These are phyloP conservation scores for Ligdia adustata DNA, from an alignment of 2,888 invertebrate genomes.

Conservation along the genomic window DNA sequence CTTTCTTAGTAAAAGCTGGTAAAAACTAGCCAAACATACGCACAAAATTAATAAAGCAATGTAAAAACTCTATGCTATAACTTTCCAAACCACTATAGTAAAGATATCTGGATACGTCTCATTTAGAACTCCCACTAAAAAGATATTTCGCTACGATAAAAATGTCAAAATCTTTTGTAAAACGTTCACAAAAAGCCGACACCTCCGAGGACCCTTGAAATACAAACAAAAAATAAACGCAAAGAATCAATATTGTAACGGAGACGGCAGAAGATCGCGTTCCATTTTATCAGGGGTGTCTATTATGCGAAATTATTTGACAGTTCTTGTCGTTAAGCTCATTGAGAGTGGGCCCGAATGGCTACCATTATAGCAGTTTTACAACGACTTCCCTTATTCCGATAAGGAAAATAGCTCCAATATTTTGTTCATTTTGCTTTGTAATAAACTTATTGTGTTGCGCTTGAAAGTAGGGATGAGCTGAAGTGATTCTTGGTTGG, in stretches of 20 bases:
- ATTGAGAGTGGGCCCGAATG: conserved; percentile 20
- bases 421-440: conserved; percentile 19
- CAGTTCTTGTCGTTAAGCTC: conserved; percentile 26
- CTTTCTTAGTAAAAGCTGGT: too few species aligned
- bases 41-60: too few species aligned
- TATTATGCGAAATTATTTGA: conserved; percentile 29
- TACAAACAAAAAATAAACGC: conserved; percentile 2
- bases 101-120: too few species aligned
- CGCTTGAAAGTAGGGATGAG: background rate
- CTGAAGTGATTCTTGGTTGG: too few species aligned
- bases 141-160: too few species aligned
- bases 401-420: conserved; percentile 10
- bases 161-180: too few species aligned
- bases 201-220: too few species aligned
- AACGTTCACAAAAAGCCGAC: too few species aligned
- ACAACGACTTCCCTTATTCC: conserved; percentile 24
- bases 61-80: too few species aligned
- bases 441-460: conserved; percentile 22
- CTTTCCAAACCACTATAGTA: too few species aligned
- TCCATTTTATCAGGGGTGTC: conserved; percentile 22
- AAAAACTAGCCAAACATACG: too few species aligned
- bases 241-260: conserved; percentile 20
- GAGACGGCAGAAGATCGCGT: conserved; percentile 15
- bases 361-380: conserved; percentile 26
- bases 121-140: too few species aligned